Evolutionary conservation across 2,113 vertebrate genomes (phyloP).

Genomic region (Cavia aperea): DNA sequence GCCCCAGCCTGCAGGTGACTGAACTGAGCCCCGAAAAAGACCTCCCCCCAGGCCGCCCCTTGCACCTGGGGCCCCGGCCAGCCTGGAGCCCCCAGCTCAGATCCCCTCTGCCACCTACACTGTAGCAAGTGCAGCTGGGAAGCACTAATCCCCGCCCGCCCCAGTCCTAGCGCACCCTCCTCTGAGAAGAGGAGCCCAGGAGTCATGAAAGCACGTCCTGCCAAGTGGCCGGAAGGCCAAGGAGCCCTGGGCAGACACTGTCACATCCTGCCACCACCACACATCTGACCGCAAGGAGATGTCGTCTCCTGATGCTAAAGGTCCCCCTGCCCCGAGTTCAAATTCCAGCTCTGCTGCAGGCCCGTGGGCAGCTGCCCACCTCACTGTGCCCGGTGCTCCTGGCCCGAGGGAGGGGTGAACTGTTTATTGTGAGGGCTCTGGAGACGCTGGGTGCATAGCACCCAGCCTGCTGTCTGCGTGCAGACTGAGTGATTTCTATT

Average conservation of each 20-base stretch:
- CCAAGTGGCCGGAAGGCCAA: neutral
- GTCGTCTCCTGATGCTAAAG: accelerated
- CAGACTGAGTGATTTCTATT: accelerated
- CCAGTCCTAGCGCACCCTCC: neutral
- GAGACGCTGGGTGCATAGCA: accelerated
- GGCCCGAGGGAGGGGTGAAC: accelerated
- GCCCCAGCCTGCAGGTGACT: neutral
- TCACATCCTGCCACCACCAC: accelerated
- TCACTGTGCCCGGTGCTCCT: neutral
- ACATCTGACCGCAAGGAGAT: accelerated
- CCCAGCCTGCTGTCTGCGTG: accelerated
- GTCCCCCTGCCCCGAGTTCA: neutral
- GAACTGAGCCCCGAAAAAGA: neutral
- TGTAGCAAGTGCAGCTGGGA: accelerated
- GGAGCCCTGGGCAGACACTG: accelerated
- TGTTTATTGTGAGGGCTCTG: accelerated
- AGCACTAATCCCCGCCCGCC: neutral
- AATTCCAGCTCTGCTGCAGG: neutral
- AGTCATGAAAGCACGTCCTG: accelerated
- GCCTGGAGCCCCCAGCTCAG: neutral
- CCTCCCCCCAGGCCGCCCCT: accelerated
- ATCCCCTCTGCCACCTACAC: neutral
- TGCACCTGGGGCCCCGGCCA: accelerated
- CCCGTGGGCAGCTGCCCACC: accelerated
- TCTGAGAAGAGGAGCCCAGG: accelerated